phyloP scores from a whole-genome alignment of 1,140 invertebrate species.

The Aphelinus atriplicis region DNA sequence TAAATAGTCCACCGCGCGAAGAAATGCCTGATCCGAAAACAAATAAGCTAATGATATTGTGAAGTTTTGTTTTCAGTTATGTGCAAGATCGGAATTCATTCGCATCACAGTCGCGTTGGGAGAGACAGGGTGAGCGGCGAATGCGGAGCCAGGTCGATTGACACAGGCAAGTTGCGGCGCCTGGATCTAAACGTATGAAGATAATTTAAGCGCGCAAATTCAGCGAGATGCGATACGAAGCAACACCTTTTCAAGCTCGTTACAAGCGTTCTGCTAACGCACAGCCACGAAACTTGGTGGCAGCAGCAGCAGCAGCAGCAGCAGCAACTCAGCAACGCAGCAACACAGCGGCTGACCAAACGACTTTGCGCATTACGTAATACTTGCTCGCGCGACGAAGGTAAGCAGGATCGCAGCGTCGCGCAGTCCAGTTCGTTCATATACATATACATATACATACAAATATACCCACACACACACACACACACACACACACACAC shows the following conservation, averaged over 20 bases:
- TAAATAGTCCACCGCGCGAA: no score
- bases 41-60: no score
- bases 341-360: conserved; percentile 52
- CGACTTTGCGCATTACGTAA: conserved; percentile 65
- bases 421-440: conserved; percentile 51
- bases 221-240: conserved; percentile 24
- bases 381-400: conserved; percentile 58
- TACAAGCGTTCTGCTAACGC: conserved; percentile 46
- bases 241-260: conserved; percentile 51
- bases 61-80: no score
- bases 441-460: no score
- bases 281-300: conserved; percentile 22
- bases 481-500: no score
- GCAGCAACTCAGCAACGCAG: conserved; percentile 36
- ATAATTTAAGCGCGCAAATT: background rate
- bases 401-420: conserved; percentile 59
- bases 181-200: background rate
- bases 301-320: conserved; percentile 43
- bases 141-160: no score
- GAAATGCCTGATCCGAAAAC: no score
- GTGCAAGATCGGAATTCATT: no score
- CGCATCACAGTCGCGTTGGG: no score
- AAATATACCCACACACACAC: no score
- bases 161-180: no score
- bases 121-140: no score